Evolutionary conservation across 2,113 vertebrate species (phyloP), one percentile per base, ranked within the genome.

Genomic region (Andinoacara biseriatus): DNA sequence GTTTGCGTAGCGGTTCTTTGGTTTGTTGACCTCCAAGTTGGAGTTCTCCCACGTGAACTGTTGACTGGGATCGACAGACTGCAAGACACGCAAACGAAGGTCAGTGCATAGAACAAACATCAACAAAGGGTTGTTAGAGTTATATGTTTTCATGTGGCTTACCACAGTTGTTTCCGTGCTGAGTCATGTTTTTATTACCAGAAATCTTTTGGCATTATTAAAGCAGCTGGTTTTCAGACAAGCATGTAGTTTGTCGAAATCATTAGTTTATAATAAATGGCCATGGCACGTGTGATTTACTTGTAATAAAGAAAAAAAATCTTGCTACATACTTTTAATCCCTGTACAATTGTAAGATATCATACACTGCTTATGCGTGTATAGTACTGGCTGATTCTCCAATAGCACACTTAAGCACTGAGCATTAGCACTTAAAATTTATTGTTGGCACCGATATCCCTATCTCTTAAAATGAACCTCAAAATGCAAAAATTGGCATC

Each of bases 21-120:
- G 97, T 95, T 99, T 99, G 94, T 99, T 99, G 93, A 99, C 97
- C 95, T 99, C 98, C 94, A 99, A 92, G 94, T 99, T 99, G 86
- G 98, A 99, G 83, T 99, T 97, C 63, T 99, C 98, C 98, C 98
- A 99, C 2, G 98, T 99, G 94, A 99, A 99, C 94, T 99, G 98
- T 92, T 99, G 98, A 67, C 97, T 97, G 0, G 98, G 98, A 92
- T 99, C 98, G 86, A 99, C 92, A 65, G 98, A 99, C 98, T 99
- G 89, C 29, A 93, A 96, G 92, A 93, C 35, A 85, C n/a, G 78
- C 49, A 81, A 57, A 29, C 65, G 59, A 76, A 60, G n/a, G 54
- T 82, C 62, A 80, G 74, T 61, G 52, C n/a, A 67, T 79, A 79
- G 11, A 67, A 67, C 22, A 57, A 69, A 56, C 46, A 54, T 72